A percentile compares a stretch with the other conserved stretches of the same genome.
These are phyloP conservation scores for Caenorhabditis sp. DNA, from an alignment of 2,888 invertebrate genomes.

Conservation along the genomic window DNA sequence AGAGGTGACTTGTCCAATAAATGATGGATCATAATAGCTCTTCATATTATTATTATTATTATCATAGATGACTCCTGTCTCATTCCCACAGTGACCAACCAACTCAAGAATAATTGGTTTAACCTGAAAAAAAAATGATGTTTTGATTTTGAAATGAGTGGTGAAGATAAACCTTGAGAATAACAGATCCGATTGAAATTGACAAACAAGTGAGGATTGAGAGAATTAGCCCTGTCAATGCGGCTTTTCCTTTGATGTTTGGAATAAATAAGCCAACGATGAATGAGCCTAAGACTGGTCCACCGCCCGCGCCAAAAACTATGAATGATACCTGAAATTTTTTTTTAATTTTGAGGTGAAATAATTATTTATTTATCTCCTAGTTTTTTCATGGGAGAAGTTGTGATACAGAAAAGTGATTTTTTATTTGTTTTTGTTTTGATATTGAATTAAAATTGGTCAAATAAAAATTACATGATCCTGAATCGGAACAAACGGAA, in stretches of 20 bases:
- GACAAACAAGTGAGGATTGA: slow-evolving; percentile 81
- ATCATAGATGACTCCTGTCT: not conserved
- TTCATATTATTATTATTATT: not conserved
- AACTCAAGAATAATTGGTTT: slow-evolving; percentile 25
- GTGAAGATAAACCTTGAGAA: slow-evolving; percentile 24
- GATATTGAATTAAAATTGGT: too few relatives aligned
- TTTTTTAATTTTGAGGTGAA: too few relatives aligned
- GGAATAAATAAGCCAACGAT: slow-evolving; percentile 65
- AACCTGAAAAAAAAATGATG: slow-evolving; percentile 19
- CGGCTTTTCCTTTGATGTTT: slow-evolving; percentile 76
- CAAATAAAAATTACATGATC: too few relatives aligned
- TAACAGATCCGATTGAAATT: slow-evolving; percentile 77
- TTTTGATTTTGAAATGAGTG: not conserved
- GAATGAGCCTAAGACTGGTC: slow-evolving; percentile 64
- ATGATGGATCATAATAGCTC: slow-evolving; percentile 21
- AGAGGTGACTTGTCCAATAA: slow-evolving; percentile 36
- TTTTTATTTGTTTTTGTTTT: too few relatives aligned
- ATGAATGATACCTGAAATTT: slow-evolving; percentile 63
- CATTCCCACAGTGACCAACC: slow-evolving; percentile 20
- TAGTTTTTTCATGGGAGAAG: too few relatives aligned
- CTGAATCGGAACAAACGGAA: too few relatives aligned
- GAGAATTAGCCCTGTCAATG: slow-evolving; percentile 77
- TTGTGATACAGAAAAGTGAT: too few relatives aligned
- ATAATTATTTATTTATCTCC: too few relatives aligned
- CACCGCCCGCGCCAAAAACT: slow-evolving; percentile 67